Conservation (phyloP, 2,888 invertebrate species). For the Drosophila rubida region DNA sequence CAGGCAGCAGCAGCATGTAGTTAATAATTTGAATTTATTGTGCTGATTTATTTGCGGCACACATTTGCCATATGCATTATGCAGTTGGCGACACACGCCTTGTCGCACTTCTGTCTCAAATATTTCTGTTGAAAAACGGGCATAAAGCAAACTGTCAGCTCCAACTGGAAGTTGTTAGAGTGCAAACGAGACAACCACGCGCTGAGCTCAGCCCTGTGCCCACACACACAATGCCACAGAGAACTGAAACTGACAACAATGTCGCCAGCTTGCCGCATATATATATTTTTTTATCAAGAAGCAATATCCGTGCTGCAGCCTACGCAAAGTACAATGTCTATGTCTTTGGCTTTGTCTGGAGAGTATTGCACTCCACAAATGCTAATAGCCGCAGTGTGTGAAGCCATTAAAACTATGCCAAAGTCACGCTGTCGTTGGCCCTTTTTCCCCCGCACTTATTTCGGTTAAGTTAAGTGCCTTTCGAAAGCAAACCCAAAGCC, state of each 20-base stretch:
- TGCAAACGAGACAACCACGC: slow-evolving; percentile 67
- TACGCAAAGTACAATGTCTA: slow-evolving; percentile 23
- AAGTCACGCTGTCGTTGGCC: slow-evolving; percentile 69
- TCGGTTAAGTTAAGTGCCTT: slow-evolving; percentile 31
- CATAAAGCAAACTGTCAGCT: slow-evolving; percentile 34
- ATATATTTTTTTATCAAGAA: slow-evolving; percentile 38
- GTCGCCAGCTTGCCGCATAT: slow-evolving; percentile 67
- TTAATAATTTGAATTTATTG: slow-evolving; percentile 17
- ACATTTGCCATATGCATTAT: slow-evolving; percentile 38
- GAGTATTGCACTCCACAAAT: slow-evolving; percentile 11
- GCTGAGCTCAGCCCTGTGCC: slow-evolving; percentile 25
- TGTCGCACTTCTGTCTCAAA: slow-evolving; percentile 63
- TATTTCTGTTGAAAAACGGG: slow-evolving; percentile 30
- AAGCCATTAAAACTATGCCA: slow-evolving; percentile 70
- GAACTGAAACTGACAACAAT: slow-evolving; percentile 45
- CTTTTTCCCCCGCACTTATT: slow-evolving; percentile 33
- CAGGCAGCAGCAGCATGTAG: no score
- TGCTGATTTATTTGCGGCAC: slow-evolving; percentile 26
- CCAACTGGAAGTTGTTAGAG: slow-evolving; percentile 69
- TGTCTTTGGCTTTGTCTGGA: slow-evolving; percentile 18
- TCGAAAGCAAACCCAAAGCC: slow-evolving; percentile 41
- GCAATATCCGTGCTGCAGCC: slow-evolving; percentile 47
- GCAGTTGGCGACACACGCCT: slow-evolving; percentile 43
- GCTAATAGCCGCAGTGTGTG: no score
- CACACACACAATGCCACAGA: slow-evolving; percentile 38